phyloP scores from a whole-genome alignment of 2,888 invertebrate genomes.

The Temnothorax ravouxi region DNA sequence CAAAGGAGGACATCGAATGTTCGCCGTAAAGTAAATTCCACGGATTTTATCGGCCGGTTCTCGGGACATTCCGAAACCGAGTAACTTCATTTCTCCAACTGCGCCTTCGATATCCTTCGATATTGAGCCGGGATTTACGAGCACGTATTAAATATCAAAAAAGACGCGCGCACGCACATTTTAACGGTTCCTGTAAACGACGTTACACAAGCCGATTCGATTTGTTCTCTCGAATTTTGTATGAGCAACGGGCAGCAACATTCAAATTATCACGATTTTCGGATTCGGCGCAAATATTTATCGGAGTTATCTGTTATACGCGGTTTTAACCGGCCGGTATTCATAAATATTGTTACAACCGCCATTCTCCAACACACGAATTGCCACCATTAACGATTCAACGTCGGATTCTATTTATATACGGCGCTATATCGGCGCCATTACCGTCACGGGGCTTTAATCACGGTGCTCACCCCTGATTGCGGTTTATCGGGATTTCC shows the following conservation, averaged over 20 bases:
- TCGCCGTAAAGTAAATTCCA: slow-evolving; percentile 49
- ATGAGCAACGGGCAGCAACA: background rate
- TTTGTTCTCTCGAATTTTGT: slow-evolving; percentile 16
- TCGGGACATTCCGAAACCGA: slow-evolving; percentile 44
- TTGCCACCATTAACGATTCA: slow-evolving; percentile 59
- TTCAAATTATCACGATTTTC: slow-evolving; percentile 42
- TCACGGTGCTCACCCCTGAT: slow-evolving; percentile 55
- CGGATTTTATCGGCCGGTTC: slow-evolving; percentile 48
- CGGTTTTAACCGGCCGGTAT: slow-evolving; percentile 37
- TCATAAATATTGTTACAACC: slow-evolving; percentile 52
- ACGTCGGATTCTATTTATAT: slow-evolving; percentile 58
- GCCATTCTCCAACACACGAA: slow-evolving; percentile 42
- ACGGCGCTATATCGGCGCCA: slow-evolving; percentile 54
- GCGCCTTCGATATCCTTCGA: slow-evolving; percentile 20
- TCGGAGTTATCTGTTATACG: slow-evolving; percentile 44
- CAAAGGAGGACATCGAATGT: slow-evolving; percentile 41
- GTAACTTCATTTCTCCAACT: slow-evolving; percentile 56
- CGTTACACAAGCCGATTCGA: background rate
- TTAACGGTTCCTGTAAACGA: background rate
- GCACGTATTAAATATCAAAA: slow-evolving; percentile 22
- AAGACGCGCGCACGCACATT: background rate
- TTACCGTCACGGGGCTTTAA: slow-evolving; percentile 55
- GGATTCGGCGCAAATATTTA: slow-evolving; percentile 46
- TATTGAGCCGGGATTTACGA: slow-evolving; percentile 30
- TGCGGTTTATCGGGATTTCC: slow-evolving; percentile 58